Conservation (phyloP, 2,113 vertebrate genomes). For the Sporophila hypoxantha region DNA sequence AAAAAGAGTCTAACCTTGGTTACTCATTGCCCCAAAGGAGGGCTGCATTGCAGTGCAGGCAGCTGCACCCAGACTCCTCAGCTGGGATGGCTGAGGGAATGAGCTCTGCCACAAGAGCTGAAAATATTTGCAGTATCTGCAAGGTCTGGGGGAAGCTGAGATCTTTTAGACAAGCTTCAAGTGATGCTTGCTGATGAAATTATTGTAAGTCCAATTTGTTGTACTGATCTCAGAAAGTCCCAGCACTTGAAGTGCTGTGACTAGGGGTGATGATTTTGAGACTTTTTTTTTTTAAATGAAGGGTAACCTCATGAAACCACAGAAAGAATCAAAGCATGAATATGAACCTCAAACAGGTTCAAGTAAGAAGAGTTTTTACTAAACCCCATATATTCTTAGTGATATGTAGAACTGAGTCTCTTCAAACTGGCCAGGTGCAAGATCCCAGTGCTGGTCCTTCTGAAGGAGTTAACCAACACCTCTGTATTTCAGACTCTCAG, state of each 20-base stretch:
- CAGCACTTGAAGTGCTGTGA: background rate
- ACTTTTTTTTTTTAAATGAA: background rate
- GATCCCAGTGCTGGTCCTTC: background rate
- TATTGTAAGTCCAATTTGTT: background rate
- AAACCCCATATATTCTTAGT: background rate
- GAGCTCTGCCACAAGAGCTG: background rate
- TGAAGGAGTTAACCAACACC: background rate
- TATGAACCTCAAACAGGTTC: background rate
- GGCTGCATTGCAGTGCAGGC: background rate
- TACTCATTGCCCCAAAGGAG: background rate
- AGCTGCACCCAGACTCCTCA: background rate
- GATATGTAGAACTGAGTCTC: background rate
- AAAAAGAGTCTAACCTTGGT: background rate
- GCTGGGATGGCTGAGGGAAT: background rate
- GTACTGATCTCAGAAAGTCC: background rate
- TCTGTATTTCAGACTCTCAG: background rate
- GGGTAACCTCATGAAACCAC: background rate
- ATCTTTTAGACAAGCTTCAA: background rate
- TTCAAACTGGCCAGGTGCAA: background rate
- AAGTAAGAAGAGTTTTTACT: background rate
- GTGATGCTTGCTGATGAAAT: background rate
- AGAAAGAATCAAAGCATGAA: background rate
- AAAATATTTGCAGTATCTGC: background rate
- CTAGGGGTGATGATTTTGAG: background rate
- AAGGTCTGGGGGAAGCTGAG: background rate